Evolutionary conservation across 2,113 vertebrate species (phyloP).

Genomic region (Triplophysa siluroides): DNA sequence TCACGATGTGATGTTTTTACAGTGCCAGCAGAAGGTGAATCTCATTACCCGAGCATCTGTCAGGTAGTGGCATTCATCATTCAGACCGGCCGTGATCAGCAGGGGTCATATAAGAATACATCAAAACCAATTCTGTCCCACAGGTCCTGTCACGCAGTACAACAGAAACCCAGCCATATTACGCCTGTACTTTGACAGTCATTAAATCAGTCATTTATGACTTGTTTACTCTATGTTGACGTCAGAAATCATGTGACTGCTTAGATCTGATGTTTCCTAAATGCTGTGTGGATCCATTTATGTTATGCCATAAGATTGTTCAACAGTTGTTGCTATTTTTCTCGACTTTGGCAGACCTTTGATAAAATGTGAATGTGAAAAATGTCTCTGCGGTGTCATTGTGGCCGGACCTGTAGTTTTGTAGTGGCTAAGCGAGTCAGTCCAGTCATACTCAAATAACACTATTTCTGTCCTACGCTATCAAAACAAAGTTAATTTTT

Average conservation of each 20-base stretch:
- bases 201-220: neutral
- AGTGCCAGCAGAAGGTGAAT: conserved; percentile 4
- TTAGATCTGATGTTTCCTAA: neutral
- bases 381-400: conserved; percentile 22
- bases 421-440: neutral
- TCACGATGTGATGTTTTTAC: conserved; percentile 27
- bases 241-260: conserved; percentile 5
- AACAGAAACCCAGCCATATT: conserved; percentile 15
- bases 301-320: conserved; percentile 41
- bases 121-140: conserved; percentile 16
- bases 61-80: conserved; percentile 1
- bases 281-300: conserved; percentile 10
- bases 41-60: conserved; percentile 21
- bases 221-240: conserved; percentile 9
- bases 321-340: conserved; percentile 4
- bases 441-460: conserved; percentile 1
- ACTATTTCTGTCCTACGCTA: neutral
- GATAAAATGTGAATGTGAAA: conserved; percentile 24
- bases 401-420: conserved; percentile 25
- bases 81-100: neutral
- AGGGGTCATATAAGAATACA: conserved; percentile 19
- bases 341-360: conserved; percentile 21
- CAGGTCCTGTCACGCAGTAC: neutral
- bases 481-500: neutral
- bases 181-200: neutral